Evolutionary conservation across 2,113 vertebrate genomes (phyloP).

Genomic region (Gymnorhina tibicen): DNA sequence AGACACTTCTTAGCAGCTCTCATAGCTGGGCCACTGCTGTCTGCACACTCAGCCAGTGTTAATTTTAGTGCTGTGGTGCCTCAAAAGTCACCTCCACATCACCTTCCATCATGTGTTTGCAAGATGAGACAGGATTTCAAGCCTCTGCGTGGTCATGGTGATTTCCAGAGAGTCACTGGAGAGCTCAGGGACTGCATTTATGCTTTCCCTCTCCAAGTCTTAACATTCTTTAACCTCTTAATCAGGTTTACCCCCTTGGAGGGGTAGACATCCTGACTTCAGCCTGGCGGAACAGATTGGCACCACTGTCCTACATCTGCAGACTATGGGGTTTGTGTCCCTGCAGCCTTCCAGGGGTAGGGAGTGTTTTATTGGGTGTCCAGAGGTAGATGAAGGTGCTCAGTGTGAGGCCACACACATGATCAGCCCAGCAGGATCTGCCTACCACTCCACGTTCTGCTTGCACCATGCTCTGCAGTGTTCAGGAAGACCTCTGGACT

Average conservation of each 20-base stretch:
- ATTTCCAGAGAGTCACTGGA: not conserved
- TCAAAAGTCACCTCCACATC: not conserved
- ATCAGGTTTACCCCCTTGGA: not conserved
- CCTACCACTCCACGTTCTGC: fast-evolving
- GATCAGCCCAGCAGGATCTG: not conserved
- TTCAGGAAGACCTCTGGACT: not conserved
- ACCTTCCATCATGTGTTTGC: not conserved
- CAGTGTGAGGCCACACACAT: not conserved
- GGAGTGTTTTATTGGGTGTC: fast-evolving
- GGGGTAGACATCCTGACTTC: not conserved
- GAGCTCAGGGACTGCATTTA: not conserved
- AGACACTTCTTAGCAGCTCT: not conserved
- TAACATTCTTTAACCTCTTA: not conserved
- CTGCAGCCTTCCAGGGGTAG: not conserved
- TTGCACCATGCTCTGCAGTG: not conserved
- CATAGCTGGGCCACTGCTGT: not conserved
- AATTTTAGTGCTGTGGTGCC: not conserved
- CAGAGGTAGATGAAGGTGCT: not conserved
- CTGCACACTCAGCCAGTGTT: not conserved
- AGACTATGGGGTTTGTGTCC: not conserved
- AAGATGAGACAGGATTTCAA: not conserved
- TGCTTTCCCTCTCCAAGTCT: not conserved
- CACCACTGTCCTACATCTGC: not conserved
- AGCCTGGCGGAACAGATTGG: not conserved
- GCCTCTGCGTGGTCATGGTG: not conserved